phyloP scores from a whole-genome alignment of 2,797 vertebrate genomes.

The Neomorphus geoffroyi region DNA sequence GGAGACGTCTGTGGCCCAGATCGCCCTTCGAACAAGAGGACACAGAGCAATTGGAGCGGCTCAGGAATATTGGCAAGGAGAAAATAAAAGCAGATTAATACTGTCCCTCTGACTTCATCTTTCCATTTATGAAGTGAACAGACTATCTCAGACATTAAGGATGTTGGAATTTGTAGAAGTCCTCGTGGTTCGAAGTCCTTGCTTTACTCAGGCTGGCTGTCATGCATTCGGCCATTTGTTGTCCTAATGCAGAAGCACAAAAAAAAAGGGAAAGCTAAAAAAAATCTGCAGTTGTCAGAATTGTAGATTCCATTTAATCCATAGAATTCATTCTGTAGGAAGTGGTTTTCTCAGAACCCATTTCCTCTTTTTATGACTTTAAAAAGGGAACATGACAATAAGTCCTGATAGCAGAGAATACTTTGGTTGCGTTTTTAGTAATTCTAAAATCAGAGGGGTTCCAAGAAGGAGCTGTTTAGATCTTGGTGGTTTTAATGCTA shows the following conservation, averaged over 20 bases:
- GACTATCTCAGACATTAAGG: not conserved
- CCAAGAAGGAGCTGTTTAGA: not conserved
- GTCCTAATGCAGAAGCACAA: not conserved
- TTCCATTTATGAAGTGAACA: not conserved
- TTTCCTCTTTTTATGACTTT: not conserved
- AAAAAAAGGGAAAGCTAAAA: not conserved
- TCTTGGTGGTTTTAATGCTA: not conserved
- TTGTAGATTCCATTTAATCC: not conserved
- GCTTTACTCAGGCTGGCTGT: not conserved
- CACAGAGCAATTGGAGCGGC: not conserved
- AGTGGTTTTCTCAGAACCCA: not conserved
- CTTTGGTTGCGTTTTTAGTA: not conserved
- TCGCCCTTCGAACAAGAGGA: too few species aligned
- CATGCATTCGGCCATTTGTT: not conserved
- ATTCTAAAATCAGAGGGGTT: not conserved
- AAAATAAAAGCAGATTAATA: not conserved
- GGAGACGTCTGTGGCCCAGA: not conserved
- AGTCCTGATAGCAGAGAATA: not conserved
- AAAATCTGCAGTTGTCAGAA: not conserved
- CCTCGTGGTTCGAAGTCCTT: not conserved
- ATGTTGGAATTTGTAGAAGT: not conserved
- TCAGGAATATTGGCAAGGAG: not conserved
- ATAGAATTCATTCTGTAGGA: fast-evolving
- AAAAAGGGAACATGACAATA: not conserved
- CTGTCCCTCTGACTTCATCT: not conserved